Percentiles rank a stretch among this genome's conserved stretches.
phyloP scores from a whole-genome alignment of 2,113 vertebrate species.

The Probosciger aterrimus region DNA sequence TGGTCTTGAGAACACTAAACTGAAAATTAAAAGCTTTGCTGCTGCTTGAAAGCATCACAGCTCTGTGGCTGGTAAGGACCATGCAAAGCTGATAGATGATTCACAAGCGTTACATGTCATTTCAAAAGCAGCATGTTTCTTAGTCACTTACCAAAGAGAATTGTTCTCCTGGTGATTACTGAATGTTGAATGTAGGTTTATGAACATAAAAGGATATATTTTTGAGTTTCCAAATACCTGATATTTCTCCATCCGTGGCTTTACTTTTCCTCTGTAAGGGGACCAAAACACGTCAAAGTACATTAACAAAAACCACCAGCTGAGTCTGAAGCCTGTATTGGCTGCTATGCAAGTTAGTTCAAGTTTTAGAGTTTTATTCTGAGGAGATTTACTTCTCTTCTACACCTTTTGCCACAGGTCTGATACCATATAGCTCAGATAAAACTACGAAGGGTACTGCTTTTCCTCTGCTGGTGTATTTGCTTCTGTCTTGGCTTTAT shows the following conservation, averaged over 20 bases:
- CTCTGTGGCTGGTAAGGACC: not conserved
- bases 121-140: constrained; percentile 3
- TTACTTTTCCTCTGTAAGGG: not conserved
- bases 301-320: not conserved
- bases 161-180: constrained; percentile 1
- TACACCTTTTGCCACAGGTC: rapidly evolving
- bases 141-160: not conserved
- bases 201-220: not conserved
- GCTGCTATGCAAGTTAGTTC: not conserved
- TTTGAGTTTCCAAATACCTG: not conserved
- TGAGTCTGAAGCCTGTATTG: not conserved
- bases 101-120: not conserved
- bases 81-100: not conserved
- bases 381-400: not conserved
- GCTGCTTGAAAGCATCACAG: not conserved
- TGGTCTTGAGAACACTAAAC: not conserved
- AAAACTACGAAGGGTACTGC: not conserved
- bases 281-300: not conserved
- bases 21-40: not conserved
- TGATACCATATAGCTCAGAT: not conserved
- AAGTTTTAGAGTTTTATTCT: not conserved
- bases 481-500: not conserved
- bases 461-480: not conserved
- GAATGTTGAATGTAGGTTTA: not conserved
- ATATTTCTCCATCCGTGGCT: not conserved